These are phyloP conservation scores for Caenorhabditis wallacei DNA, from an alignment of 2,888 invertebrate genomes.

Conservation along the genomic window DNA sequence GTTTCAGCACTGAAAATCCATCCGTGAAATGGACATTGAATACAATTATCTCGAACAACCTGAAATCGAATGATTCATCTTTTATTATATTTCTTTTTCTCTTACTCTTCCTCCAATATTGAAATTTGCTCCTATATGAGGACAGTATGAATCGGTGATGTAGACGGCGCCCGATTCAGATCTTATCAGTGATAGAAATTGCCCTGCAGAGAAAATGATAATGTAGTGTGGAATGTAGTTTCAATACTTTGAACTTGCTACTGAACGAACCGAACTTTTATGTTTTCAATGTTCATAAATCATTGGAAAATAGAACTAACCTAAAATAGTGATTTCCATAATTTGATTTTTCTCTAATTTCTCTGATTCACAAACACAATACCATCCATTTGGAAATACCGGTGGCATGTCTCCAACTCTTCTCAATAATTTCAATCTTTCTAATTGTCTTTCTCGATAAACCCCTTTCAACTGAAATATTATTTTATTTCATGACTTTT, in stretches of 20 bases:
- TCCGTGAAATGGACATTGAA: constrained; percentile 93
- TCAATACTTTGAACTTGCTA: constrained; percentile 17
- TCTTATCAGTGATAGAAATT: constrained; percentile 88
- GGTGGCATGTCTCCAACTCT: constrained; percentile 88
- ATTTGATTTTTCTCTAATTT: constrained; percentile 86
- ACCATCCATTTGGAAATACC: constrained; percentile 94
- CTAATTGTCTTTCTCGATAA: constrained; percentile 69
- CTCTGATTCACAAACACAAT: constrained; percentile 88
- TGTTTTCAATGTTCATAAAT: not conserved
- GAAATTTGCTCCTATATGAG: constrained; percentile 93
- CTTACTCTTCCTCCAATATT: constrained; percentile 88
- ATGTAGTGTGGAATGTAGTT: constrained; percentile 19
- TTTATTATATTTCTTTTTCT: not conserved
- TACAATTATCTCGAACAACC: constrained; percentile 87
- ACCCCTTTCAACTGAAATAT: constrained; percentile 68
- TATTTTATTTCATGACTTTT: not conserved
- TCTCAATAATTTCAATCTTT: constrained; percentile 65
- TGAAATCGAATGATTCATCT: constrained; percentile 13
- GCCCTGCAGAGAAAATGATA: constrained; percentile 84
- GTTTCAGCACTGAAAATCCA: constrained; percentile 90
- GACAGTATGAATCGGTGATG: constrained; percentile 92
- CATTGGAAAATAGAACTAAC: constrained; percentile 83
- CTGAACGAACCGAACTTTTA: constrained; percentile 15
- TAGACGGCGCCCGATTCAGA: constrained; percentile 87
- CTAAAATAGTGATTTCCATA: constrained; percentile 87